Conservation (phyloP, 92 coral and sea anemone species). For the Siderastrea siderea region DNA sequence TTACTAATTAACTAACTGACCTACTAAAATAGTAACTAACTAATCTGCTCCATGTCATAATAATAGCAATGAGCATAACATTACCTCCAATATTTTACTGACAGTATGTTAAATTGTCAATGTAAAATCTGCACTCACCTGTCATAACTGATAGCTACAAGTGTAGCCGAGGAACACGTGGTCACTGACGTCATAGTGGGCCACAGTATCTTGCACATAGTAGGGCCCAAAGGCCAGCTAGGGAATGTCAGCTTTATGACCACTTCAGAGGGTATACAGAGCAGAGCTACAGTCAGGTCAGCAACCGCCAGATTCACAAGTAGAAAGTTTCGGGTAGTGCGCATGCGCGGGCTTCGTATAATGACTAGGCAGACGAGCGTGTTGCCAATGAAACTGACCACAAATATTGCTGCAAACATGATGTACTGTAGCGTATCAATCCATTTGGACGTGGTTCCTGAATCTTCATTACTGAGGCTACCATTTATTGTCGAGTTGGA, state of each 20-base stretch:
- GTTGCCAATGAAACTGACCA: conserved; percentile 86
- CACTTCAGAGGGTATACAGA: conserved; percentile 91
- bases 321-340: conserved; percentile 87
- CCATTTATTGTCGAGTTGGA: conserved; percentile 12
- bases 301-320: conserved; percentile 91
- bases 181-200: conserved; percentile 94
- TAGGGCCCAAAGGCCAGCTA: conserved; percentile 85
- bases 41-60: too few species aligned
- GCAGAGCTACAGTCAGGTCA: conserved; percentile 86
- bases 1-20: too few species aligned
- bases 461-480: not conserved
- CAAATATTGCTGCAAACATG: conserved; percentile 74
- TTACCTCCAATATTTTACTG: too few species aligned
- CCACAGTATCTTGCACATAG: conserved; percentile 83
- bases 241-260: conserved; percentile 60
- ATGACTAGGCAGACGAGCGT: conserved; percentile 86
- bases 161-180: conserved; percentile 89
- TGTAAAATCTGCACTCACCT: conserved; percentile 42
- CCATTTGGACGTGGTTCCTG: not conserved
- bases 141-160: conserved; percentile 91
- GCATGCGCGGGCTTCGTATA: conserved; percentile 84
- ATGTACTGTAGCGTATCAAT: conserved; percentile 28
- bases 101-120: too few species aligned
- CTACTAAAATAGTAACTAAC: too few species aligned
- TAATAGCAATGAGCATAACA: too few species aligned